phyloP scores from a whole-genome alignment of 1,140 invertebrate species.

The Drosophila repleta region DNA sequence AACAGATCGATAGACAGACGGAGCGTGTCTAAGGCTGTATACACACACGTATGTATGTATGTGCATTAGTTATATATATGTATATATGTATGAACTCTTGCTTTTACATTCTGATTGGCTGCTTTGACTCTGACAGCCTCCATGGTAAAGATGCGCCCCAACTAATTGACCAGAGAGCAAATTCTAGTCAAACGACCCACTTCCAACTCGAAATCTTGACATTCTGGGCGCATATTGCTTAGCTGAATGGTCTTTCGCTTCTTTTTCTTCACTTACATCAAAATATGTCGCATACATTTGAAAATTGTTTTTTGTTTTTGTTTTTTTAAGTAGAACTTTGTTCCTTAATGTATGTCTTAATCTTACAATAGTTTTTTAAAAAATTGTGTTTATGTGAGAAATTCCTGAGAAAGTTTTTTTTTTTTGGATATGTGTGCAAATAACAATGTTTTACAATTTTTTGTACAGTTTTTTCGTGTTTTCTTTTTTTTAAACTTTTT shows the following conservation, averaged over 20 bases:
- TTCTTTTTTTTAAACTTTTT: constrained; percentile 13
- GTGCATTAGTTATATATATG: too few relatives aligned
- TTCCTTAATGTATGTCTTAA: constrained; percentile 37
- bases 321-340: constrained; percentile 31
- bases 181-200: too few relatives aligned
- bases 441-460: constrained; percentile 48
- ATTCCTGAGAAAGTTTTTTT: constrained; percentile 72
- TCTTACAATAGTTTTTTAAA: constrained; percentile 27
- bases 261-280: not conserved
- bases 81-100: too few relatives aligned
- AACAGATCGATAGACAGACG: too few relatives aligned
- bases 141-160: too few relatives aligned
- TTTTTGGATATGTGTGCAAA: constrained; percentile 71
- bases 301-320: not conserved
- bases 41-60: not conserved
- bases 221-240: not conserved
- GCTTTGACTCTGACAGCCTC: too few relatives aligned
- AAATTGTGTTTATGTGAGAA: constrained; percentile 59
- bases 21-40: too few relatives aligned
- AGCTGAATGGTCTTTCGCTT: not conserved
- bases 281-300: not conserved
- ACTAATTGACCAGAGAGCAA: too few relatives aligned
- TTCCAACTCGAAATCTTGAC: too few relatives aligned
- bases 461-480: constrained; percentile 30
- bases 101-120: too few relatives aligned